phyloP scores from a whole-genome alignment of 2,113 vertebrate species.

The Phycodurus eques region DNA sequence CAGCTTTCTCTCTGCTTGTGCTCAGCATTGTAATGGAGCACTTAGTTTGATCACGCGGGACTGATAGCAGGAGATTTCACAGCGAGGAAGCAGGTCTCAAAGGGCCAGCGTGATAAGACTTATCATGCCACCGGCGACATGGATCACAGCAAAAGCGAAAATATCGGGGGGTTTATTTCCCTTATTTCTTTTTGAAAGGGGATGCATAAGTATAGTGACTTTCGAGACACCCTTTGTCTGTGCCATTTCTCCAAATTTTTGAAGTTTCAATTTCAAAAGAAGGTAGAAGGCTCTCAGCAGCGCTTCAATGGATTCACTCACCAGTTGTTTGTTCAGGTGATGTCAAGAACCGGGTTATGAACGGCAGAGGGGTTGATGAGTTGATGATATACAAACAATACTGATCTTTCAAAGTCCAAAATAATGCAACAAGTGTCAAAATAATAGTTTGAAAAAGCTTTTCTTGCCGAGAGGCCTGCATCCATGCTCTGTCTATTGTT shows the following conservation, averaged over 20 bases:
- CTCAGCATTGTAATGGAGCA: slow-evolving; percentile 45
- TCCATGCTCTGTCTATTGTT: background rate
- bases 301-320: background rate
- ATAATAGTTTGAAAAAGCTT: background rate
- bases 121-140: slow-evolving; percentile 38
- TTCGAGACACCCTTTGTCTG: background rate
- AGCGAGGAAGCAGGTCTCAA: slow-evolving; percentile 38
- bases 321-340: background rate
- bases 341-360: background rate
- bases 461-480: background rate
- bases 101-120: slow-evolving; percentile 38
- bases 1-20: background rate
- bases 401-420: background rate
- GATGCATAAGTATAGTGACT: background rate
- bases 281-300: background rate
- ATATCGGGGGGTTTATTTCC: background rate
- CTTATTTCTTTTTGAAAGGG: background rate
- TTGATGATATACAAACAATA: background rate
- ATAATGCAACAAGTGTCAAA: background rate
- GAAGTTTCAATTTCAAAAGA: background rate
- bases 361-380: background rate
- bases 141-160: slow-evolving; percentile 23
- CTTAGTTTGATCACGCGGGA: slow-evolving; percentile 44
- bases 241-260: too few species aligned
- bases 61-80: slow-evolving; percentile 45